These are phyloP conservation scores for Nysson spinosus DNA, from an alignment of 2,888 invertebrate genomes.

Conservation along the genomic window DNA sequence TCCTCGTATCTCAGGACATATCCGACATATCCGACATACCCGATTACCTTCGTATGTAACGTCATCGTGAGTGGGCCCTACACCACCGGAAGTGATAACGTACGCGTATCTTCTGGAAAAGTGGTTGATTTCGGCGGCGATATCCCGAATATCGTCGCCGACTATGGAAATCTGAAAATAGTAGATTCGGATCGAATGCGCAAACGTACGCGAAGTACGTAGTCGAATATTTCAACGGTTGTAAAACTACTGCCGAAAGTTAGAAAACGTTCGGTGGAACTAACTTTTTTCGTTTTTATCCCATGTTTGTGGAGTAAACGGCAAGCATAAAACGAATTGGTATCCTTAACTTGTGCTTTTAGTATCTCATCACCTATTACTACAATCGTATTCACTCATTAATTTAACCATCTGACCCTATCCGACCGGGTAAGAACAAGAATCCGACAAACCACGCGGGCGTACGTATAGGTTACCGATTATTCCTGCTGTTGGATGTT, in stretches of 20 bases:
- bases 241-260: neutral
- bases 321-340: constrained; percentile 83
- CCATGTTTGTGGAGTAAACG: constrained; percentile 82
- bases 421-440: neutral
- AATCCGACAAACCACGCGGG: too few relatives aligned
- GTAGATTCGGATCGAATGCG: too few relatives aligned
- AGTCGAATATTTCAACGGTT: too few relatives aligned
- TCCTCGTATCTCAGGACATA: neutral
- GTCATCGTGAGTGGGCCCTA: constrained; percentile 89
- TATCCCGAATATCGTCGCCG: constrained; percentile 82
- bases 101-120: constrained; percentile 82
- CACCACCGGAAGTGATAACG: constrained; percentile 87
- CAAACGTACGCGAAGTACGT: too few relatives aligned
- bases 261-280: constrained; percentile 23
- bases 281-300: constrained; percentile 81
- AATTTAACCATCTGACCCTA: too few relatives aligned
- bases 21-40: too few relatives aligned
- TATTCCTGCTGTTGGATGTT: constrained; percentile 61
- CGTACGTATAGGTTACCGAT: constrained; percentile 60
- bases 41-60: constrained; percentile 84
- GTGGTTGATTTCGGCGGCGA: constrained; percentile 81
- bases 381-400: too few relatives aligned
- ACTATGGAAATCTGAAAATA: constrained; percentile 81
- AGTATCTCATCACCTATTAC: constrained; percentile 88
- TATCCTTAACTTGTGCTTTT: constrained; percentile 84